These are phyloP conservation scores for Acestrorhynchus altus DNA, from an alignment of 2,797 vertebrate genomes.

Conservation along the genomic window DNA sequence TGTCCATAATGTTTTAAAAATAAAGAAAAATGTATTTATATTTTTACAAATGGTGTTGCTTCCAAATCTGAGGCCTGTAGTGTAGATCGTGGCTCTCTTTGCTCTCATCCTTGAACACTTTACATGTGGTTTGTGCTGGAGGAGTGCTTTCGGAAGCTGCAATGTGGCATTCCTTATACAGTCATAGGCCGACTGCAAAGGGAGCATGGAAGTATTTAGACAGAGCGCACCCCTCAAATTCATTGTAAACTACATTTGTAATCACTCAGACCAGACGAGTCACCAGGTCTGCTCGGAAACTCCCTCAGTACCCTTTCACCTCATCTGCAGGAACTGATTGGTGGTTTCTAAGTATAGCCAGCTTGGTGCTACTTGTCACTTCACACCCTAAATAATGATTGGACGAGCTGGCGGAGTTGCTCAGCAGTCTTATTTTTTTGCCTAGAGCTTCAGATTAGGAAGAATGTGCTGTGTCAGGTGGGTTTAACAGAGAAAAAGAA, in stretches of 20 bases:
- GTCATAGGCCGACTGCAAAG: background rate
- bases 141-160: background rate
- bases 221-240: background rate
- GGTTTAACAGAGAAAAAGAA: background rate
- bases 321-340: background rate
- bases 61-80: background rate
- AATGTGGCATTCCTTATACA: background rate
- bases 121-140: background rate
- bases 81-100: background rate
- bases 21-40: too few relatives aligned
- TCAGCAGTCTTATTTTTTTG: background rate
- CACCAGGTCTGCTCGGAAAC: background rate
- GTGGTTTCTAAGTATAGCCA: background rate
- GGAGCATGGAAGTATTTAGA: background rate
- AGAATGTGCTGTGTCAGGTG: background rate
- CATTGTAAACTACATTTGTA: background rate
- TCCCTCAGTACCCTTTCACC: too few relatives aligned
- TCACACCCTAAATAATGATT: slow-evolving; percentile 6
- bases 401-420: background rate
- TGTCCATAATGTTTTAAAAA: too few relatives aligned
- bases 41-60: background rate
- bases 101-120: background rate
- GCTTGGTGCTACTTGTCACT: background rate
- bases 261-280: background rate
- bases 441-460: too few relatives aligned